Conservation (phyloP, 2,113 vertebrate genomes). For the Microtus richardsoni region DNA sequence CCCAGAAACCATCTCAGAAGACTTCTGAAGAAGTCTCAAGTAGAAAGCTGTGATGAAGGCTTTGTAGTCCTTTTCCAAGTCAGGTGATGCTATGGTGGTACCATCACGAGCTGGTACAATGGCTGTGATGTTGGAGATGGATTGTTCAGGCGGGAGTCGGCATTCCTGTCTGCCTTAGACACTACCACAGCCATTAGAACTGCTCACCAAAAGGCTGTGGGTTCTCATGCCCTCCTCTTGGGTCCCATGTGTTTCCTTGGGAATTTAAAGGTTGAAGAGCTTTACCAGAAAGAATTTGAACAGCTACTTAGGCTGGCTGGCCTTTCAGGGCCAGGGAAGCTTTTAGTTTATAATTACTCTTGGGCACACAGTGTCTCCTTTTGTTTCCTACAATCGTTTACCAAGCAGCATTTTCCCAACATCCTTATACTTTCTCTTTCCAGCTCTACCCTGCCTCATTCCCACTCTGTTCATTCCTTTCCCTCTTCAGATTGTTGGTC, state of each 20-base stretch:
- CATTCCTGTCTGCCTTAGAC: not conserved
- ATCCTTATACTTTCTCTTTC: not conserved
- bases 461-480: not conserved
- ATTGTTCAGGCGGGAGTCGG: not conserved
- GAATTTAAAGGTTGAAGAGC: not conserved
- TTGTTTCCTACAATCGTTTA: not conserved
- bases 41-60: not conserved
- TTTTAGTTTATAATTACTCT: not conserved
- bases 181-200: not conserved
- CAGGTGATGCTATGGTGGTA: not conserved
- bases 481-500: not conserved
- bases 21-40: not conserved
- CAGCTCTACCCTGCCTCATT: not conserved
- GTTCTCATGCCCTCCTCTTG: not conserved
- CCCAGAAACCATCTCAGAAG: not conserved
- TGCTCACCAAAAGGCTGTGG: not conserved
- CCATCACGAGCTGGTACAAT: not conserved
- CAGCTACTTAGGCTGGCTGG: not conserved
- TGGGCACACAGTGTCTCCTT: not conserved
- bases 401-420: not conserved
- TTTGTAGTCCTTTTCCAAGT: not conserved
- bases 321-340: not conserved
- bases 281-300: not conserved
- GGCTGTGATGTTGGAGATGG: not conserved
- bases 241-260: not conserved